phyloP scores from a whole-genome alignment of 1,140 invertebrate species.

The Drosophila pandora region DNA sequence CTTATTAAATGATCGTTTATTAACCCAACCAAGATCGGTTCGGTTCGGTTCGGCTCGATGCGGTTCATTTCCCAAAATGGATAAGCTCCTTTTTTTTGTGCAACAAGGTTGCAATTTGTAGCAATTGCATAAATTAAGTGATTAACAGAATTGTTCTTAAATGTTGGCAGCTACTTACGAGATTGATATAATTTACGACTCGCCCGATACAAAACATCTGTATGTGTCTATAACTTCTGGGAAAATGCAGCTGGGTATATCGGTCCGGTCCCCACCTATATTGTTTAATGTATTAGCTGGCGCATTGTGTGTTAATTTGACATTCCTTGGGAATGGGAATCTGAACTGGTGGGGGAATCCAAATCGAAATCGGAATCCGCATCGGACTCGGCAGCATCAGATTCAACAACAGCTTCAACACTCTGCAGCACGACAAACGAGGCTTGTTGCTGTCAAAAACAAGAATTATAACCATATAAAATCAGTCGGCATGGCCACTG shows the following conservation, averaged over 20 bases:
- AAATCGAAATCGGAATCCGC: slow-evolving; percentile 27
- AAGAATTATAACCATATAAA: slow-evolving; percentile 80
- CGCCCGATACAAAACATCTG: not conserved
- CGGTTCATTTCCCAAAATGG: slow-evolving; percentile 31
- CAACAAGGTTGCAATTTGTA: slow-evolving; percentile 76
- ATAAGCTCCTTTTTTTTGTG: slow-evolving; percentile 37
- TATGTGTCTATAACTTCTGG: slow-evolving; percentile 60
- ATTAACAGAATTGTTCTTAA: slow-evolving; percentile 75
- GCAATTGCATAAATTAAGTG: slow-evolving; percentile 70
- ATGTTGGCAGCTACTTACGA: slow-evolving; percentile 75
- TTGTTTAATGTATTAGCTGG: slow-evolving; percentile 78
- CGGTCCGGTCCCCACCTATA: slow-evolving; percentile 27
- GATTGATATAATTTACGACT: slow-evolving; percentile 68
- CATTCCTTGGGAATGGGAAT: slow-evolving; percentile 63
- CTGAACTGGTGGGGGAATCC: not conserved
- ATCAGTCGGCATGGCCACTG: slow-evolving; percentile 69
- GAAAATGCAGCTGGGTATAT: slow-evolving; percentile 34
- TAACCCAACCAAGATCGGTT: slow-evolving; percentile 37
- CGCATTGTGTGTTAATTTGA: slow-evolving; percentile 81
- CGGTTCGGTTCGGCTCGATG: not conserved
- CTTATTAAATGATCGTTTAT: slow-evolving; percentile 83
- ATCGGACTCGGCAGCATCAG: slow-evolving; percentile 14
- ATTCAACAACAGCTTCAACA: slow-evolving; percentile 47
- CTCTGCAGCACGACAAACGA: slow-evolving; percentile 72
- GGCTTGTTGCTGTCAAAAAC: slow-evolving; percentile 77